These are phyloP conservation scores for Psittacula derbiana DNA, from an alignment of 2,797 vertebrate genomes.

Conservation along the genomic window DNA sequence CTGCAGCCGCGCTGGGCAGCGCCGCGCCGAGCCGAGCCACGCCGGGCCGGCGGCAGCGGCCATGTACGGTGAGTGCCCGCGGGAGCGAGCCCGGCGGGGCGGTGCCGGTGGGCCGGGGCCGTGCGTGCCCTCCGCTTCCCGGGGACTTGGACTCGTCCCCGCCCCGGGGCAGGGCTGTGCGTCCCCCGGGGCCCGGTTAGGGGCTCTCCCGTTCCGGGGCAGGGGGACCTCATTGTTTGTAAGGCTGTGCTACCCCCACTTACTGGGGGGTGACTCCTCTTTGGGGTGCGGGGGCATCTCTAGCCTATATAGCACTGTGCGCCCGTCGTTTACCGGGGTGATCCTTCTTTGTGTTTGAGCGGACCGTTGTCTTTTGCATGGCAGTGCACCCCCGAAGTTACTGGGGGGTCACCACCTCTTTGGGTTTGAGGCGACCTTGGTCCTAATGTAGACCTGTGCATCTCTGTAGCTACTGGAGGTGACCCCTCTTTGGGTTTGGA, in stretches of 20 bases:
- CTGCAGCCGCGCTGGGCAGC: not conserved
- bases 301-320: not conserved
- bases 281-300: not conserved
- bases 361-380: too few species aligned
- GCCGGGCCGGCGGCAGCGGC: not conserved
- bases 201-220: not conserved
- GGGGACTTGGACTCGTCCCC: not conserved
- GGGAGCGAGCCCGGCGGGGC: not conserved
- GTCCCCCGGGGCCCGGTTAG: not conserved
- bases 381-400: not conserved
- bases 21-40: not conserved
- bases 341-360: not conserved
- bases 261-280: not conserved
- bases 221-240: not conserved
- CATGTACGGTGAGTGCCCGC: slow-evolving; percentile 5
- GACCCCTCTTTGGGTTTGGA: not conserved
- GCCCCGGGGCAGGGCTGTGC: not conserved
- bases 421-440: not conserved
- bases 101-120: not conserved
- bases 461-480: not conserved
- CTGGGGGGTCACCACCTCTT: not conserved
- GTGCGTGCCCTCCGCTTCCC: not conserved
- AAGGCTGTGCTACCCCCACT: not conserved
- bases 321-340: not conserved
- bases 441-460: too few species aligned